phyloP scores from a whole-genome alignment of 2,888 invertebrate species.

The Ditula angustiorana region DNA sequence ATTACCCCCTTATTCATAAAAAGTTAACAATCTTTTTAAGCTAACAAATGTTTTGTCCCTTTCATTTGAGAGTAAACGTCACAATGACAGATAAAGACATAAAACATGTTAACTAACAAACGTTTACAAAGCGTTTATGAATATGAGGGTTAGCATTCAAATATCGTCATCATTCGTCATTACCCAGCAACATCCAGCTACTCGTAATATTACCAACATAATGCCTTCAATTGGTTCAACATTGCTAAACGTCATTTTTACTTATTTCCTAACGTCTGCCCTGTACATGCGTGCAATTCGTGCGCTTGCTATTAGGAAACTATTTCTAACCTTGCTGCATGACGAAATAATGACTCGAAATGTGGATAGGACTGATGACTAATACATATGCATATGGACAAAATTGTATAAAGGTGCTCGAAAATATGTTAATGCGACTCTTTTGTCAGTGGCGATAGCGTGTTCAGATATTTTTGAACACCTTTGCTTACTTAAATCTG shows the following conservation, averaged over 20 bases:
- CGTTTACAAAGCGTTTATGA: conserved; percentile 1
- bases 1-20: too few species aligned
- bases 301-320: conserved; percentile 1
- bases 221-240: neutral
- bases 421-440: too few species aligned
- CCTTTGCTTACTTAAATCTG: too few species aligned
- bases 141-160: conserved; percentile 8
- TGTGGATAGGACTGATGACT: neutral
- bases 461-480: too few species aligned
- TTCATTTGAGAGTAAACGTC: too few species aligned
- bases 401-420: too few species aligned
- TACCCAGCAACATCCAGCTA: neutral
- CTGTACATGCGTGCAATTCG: conserved; percentile 2
- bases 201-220: neutral
- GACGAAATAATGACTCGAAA: conserved; percentile 6
- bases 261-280: conserved; percentile 8
- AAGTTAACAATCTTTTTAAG: too few species aligned
- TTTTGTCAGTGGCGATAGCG: too few species aligned
- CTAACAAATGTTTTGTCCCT: too few species aligned
- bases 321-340: conserved; percentile 5
- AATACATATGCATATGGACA: neutral
- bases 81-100: too few species aligned
- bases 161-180: conserved; percentile 4
- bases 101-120: too few species aligned
- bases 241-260: conserved; percentile 12